Evolutionary conservation across 2,888 invertebrate species (phyloP), one percentile per base, ranked within the genome.

Genomic region (Monopis laevigella): DNA sequence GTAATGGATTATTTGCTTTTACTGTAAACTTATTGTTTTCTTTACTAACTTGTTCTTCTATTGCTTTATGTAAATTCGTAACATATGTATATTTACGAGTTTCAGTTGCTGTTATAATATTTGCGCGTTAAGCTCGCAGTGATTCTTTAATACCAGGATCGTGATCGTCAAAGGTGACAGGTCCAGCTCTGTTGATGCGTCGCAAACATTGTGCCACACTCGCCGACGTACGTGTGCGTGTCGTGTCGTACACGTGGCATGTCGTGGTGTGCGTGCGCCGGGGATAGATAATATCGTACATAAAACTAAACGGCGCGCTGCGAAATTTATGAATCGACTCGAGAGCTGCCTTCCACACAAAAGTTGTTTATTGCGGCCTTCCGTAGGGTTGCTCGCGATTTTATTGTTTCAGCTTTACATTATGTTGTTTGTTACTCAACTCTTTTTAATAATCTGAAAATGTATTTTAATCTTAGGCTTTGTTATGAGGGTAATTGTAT

Each of bases 281-380:
- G n/a, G 59, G 64, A 68, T 68, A 72, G 72, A 73, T 71, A 72
- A 65, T 65, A 73, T 74, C 67, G 57, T 65, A 59, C 65, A 68
- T 71, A 73, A 71, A 74, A 72, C 73, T 71, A 73, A 75, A 70
- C 66, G 71, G 66, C 68, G 67, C 70, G 70, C 67, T 56, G 65
- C 60, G 58, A 68, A 72, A 75, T 77, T 77, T 78, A 78, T 78
- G 75, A 74, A 74, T 72, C 72, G 63, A 58, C 62, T 57, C 50
- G 59, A 59, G 65, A 66, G 67, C 65, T 72, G 74, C 75, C 74
- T 75, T 78, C 77, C 67, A 73, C 72, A 72, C 75, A 71, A 73
- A 74, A 68, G 66, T 77, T 71, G 74, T 80, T 77, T 78, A 78
- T 74, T 59, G 59, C 66, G 45, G 49, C 52, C 56, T 51, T 57